Base-by-base conservation (phyloP, 1,140 invertebrate genomes). In the Orchesella cincta region DNA sequence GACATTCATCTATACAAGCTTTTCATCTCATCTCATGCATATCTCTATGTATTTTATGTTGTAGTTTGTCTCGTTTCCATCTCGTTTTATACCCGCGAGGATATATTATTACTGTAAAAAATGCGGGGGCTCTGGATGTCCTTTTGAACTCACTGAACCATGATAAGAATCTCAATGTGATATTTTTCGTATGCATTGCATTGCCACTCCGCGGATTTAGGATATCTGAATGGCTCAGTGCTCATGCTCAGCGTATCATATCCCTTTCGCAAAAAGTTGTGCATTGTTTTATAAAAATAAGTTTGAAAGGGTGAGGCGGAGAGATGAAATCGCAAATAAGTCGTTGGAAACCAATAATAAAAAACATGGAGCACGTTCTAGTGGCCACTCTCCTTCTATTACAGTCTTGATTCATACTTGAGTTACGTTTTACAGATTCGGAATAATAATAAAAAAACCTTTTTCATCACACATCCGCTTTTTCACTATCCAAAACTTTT, bases 1-100 rank as follows among this genome's bases (percentile, higher is more conserved):
- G 62, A 67, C 62, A 67, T 67, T 67, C 62, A 67, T 67, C 62
- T 67, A 2, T 33, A 67, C 62, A 33, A 67, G 62, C 33, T 67
- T 67, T 33, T 29, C 31, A 23, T 67, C 26, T 33, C 62, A 16
- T 67, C 23, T 57, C 23, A 57, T 57, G 54, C 54, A 57, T 57
- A 57, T 14, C 12, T 57, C 23, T 57, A 57, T 23, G 26, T 57
- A 57, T 46, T 20, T 46, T 46, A n/a, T 46, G 39, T 46, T 46
- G 39, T 46, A 46, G 8, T 20, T 46, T 46, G 39, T 46, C 39
- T 46, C 39, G 39, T 46, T 46, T 46, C 20, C 39, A 46, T 46
- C 39, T 18, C 18, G 39, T 8, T 46, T 46, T 46, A 46, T 46
- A 46, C 39, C 5, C 39, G 39, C 5, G 39, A 46, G 39, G 39